phyloP scores from a whole-genome alignment of 2,113 vertebrate genomes.

The Podarcis cretensis region DNA sequence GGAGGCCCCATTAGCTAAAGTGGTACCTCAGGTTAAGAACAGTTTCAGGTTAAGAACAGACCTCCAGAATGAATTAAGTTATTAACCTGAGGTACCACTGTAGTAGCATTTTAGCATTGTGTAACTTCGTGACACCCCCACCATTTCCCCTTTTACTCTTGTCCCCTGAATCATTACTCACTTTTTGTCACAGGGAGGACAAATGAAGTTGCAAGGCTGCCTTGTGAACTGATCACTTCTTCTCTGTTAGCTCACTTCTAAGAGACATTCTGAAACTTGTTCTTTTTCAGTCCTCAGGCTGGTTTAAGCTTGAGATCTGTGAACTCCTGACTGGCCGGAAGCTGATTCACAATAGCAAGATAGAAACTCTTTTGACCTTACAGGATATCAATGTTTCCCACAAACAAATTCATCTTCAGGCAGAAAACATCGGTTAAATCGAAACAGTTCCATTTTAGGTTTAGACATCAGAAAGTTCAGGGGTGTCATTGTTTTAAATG shows the following conservation, averaged over 20 bases:
- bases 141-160: conserved; percentile 34
- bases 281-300: conserved; percentile 27
- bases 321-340: conserved; percentile 4
- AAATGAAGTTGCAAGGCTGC: conserved; percentile 40
- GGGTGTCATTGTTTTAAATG: not conserved
- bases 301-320: conserved; percentile 28
- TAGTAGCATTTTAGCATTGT: no score
- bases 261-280: not conserved
- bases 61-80: no score
- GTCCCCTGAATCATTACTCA: conserved; percentile 50
- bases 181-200: not conserved
- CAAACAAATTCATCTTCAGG: conserved; percentile 10
- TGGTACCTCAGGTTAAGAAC: no score
- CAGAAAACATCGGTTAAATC: conserved; percentile 22
- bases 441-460: conserved; percentile 22
- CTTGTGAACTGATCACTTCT: conserved; percentile 51
- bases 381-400: not conserved
- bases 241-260: conserved; percentile 44
- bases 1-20: no score
- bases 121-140: conserved; percentile 53
- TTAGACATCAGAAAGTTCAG: conserved; percentile 25
- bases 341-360: conserved; percentile 38
- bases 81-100: no score
- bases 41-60: no score
- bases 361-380: conserved; percentile 7